Base-by-base conservation (phyloP, 1,140 invertebrate genomes). In the Heliconius melpomene region DNA sequence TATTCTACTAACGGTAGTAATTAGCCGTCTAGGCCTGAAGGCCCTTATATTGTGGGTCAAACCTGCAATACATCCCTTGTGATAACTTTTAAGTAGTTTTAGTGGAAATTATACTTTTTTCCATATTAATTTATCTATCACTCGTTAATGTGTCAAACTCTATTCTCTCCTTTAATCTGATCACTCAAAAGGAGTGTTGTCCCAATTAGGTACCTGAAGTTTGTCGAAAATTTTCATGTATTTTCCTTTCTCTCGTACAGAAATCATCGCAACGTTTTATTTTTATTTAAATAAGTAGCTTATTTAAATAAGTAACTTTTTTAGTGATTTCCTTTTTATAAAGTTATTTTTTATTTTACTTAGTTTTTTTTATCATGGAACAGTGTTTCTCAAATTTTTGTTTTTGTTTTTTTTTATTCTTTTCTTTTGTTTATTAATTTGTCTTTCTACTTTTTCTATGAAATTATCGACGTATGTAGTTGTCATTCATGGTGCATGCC, bases 341-440 rank as follows among this genome's bases (percentile, higher is more conserved):
- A 72, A 72, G 84, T 79, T 83, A 86, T 72, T 72, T 84, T 87
- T 81, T 85, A 81, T 72, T 84, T 83, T 85, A 77, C 85, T 82
- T 74, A 80, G 84, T 86, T 72, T 80, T 87, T 84, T 81, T 75
- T 81, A 79, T 87, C 88, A 82, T 86, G 84, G 89, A 92, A 90
- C 93, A 94, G 93, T 94, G 93, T 94, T 93, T 94, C 93, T 93
- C 93, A 94, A 94, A 92, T 88, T 85, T 87, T 90, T 82, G 50
- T 88, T 89, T 80, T 85, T 16, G 16, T 86, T 79, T 90, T 89
- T 83, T 86, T 90, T 2, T 20, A 18, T 84, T 87, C 71, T 87
- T 82, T 85, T 86, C 86, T 86, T 80, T 83, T 84, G 86, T 88
- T 83, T 86, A 82, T 86, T 82, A 88, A 87, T 85, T 85, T 88